Percentiles rank a stretch among this genome's conserved stretches.
Conservation (phyloP, 2,113 vertebrate genomes). For the Pollachius pollachius region DNA sequence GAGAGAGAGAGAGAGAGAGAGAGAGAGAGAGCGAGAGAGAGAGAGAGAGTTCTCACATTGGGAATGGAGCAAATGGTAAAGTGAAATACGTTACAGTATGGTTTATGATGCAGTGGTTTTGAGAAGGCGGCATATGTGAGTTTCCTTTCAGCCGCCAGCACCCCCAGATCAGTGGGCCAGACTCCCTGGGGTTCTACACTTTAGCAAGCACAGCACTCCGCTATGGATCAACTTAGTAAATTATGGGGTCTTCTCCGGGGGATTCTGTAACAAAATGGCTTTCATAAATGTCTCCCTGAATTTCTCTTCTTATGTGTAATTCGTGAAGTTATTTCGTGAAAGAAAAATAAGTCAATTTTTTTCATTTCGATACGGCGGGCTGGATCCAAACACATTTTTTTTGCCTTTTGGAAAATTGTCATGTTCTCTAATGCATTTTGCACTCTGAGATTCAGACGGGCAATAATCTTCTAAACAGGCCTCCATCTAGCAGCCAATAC, state of each 20-base stretch:
- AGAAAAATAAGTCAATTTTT: not conserved
- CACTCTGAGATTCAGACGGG: no score
- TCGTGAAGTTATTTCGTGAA: constrained; percentile 23
- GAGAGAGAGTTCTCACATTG: constrained; percentile 27
- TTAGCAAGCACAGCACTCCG: constrained; percentile 49
- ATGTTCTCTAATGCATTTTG: no score
- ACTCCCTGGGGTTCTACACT: constrained; percentile 49
- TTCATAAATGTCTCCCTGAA: constrained; percentile 28
- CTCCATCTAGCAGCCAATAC: no score
- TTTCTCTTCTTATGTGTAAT: constrained; percentile 13
- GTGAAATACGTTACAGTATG: constrained; percentile 48
- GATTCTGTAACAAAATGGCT: constrained; percentile 25
- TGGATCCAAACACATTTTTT: no score
- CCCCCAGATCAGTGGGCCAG: constrained; percentile 50
- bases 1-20: constrained; percentile 6
- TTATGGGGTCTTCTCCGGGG: constrained; percentile 28
- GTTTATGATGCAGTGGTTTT: constrained; percentile 59
- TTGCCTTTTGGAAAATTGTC: no score
- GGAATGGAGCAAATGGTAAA: constrained; percentile 38
- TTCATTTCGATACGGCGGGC: no score
- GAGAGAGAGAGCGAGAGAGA: constrained; percentile 11
- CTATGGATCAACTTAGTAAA: constrained; percentile 44
- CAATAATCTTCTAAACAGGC: no score
- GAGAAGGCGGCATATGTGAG: constrained; percentile 41
- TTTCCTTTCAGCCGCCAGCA: constrained; percentile 53